These are phyloP conservation scores for Drosophila tropicalis DNA, from an alignment of 1,140 invertebrate species.

Conservation along the genomic window DNA sequence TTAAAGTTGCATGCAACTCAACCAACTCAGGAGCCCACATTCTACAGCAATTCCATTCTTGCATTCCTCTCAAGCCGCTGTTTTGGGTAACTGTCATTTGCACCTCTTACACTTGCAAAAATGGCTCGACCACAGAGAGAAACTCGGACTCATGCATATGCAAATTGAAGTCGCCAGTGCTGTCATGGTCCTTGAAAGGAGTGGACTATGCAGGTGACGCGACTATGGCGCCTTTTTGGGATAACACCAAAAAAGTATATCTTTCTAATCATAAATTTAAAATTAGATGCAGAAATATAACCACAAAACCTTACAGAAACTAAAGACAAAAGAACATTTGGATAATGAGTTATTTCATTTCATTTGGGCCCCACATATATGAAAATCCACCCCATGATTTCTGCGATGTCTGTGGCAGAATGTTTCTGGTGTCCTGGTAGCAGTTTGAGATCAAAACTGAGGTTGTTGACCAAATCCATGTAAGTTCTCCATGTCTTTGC, in stretches of 20 bases:
- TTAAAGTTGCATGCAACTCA: conserved; percentile 38
- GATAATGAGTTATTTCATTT: no score
- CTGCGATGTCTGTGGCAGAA: not conserved
- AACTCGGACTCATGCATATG: conserved; percentile 71
- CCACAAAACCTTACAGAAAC: no score
- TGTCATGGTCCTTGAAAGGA: not conserved
- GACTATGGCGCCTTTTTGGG: no score
- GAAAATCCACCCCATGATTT: not conserved
- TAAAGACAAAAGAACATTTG: no score
- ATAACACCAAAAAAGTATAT: no score
- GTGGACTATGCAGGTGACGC: not conserved
- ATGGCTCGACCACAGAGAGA: conserved; percentile 67
- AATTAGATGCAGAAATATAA: no score
- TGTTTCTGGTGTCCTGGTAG: not conserved
- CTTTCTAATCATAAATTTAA: no score
- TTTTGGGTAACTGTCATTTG: conserved; percentile 71
- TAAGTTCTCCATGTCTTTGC: conserved; percentile 22
- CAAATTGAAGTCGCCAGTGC: conserved; percentile 52
- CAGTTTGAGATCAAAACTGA: conserved; percentile 6
- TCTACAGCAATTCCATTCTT: not conserved
- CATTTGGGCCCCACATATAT: not conserved
- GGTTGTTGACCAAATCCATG: conserved; percentile 43
- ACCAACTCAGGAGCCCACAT: not conserved
- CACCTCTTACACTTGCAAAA: conserved; percentile 80
- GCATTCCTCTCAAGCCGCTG: conserved; percentile 5